Conservation (phyloP, 2,113 vertebrate species). For the Lutjanus erythropterus region DNA sequence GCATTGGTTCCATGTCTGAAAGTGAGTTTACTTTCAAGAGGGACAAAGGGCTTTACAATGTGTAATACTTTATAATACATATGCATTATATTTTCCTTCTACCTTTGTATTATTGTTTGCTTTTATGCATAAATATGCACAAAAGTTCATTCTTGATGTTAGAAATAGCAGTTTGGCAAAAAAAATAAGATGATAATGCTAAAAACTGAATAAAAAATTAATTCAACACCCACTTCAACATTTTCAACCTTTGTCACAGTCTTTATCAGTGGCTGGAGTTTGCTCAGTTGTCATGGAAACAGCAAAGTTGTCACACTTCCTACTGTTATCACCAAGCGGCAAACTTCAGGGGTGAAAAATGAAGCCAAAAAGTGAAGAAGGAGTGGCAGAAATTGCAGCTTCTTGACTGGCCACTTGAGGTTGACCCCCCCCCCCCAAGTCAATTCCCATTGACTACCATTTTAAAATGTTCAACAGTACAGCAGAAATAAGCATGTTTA, state of each 20-base stretch:
- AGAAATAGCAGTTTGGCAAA: background rate
- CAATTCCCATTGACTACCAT: no score
- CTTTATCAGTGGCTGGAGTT: background rate
- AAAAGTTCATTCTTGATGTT: background rate
- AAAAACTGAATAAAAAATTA: background rate
- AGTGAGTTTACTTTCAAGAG: constrained; percentile 1
- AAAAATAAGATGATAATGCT: no score
- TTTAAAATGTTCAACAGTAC: no score
- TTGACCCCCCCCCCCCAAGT: no score
- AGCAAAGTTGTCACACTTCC: background rate
- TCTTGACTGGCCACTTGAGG: no score
- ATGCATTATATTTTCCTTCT: background rate
- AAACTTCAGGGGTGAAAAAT: no score
- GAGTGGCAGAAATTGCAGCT: no score
- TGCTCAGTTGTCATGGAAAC: background rate
- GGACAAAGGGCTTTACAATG: background rate
- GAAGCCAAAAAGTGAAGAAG: no score
- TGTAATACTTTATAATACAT: no score
- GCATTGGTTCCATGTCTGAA: background rate
- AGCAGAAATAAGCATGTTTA: no score
- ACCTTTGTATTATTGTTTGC: background rate
- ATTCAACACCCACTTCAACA: background rate
- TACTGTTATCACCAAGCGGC: background rate
- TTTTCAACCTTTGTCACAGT: no score
- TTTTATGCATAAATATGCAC: background rate